Base-by-base conservation (phyloP, 2,797 vertebrate species). In the Coccyzus lansbergi region DNA sequence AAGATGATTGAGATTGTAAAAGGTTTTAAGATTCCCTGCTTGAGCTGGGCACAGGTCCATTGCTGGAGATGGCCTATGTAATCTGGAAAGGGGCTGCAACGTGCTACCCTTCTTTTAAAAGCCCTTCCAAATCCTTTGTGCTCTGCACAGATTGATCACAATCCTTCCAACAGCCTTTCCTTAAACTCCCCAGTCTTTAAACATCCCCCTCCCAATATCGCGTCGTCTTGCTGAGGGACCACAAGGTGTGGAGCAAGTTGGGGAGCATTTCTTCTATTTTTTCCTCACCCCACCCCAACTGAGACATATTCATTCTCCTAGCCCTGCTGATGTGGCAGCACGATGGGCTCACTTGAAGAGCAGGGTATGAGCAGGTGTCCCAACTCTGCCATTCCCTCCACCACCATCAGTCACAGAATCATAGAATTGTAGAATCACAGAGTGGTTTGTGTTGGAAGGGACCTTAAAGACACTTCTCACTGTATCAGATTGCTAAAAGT, bases 11-110 rank as follows among this genome's bases (percentile, higher is more conserved):
- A 80, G 25, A 42, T 15, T 2, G 1, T 0, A 0, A 64, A 38
- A 90, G 26, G 53, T 64, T 91, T 87, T 51, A 63, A 29, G 15
- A 2, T 16, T 58, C 21, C 5, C 19, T 46, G 48, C 36, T 68
- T 20, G 24, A 84, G 76, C 2, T 0, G 13, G n/a, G 25, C 19
- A 2, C 2, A 18, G 11, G 7, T 44, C 44, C 7, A 1, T 33
- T 25, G 2, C 40, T 25, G 13, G 36, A 56, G 14, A 2, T 21
- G 6, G 10, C 2, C 46, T 3, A 0, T 1, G 20, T 29, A 34
- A 33, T 70, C 46, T 12, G 0, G 4, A 40, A 42, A 71, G 67
- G 16, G 17, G 17, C 46, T 92, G 71, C n/a, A 83, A 67, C 10
- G 15, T 22, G 72, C 17, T 2, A 3, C 9, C 18, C 7, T 40